Base-by-base conservation (phyloP, 2,888 invertebrate species). In the Sarcophaga subvicina region DNA sequence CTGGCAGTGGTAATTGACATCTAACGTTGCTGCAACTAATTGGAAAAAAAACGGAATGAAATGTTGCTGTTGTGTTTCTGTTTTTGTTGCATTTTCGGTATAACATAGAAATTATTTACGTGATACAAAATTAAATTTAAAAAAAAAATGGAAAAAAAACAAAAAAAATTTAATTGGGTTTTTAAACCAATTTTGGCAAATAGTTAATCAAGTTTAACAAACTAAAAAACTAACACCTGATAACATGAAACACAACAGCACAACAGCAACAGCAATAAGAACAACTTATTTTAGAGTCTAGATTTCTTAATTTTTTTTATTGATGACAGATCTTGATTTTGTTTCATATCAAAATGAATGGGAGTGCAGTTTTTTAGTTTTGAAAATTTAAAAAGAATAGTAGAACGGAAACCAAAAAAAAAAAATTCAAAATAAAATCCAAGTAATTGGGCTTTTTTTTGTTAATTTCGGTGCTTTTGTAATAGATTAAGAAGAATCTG, bases 81-180 rank as follows among this genome's bases (percentile, higher is more conserved):
- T 14, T 14, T 14, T 14, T 49, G 12, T 49, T 49, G 14, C 14
- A 49, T 14, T 14, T 54, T 14, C 54, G 12, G 54, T 17, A 54
- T 14, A 54, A 54, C 54, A 14, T 37, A 37, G 37, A 37, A 37
- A 37, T 37, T 37, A 37, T 66, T 49, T 54, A 20, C 73, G 49
- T 47, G 27, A 67, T 37, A 64, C 17, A 77, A 80, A 69, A 70
- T 37, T 69, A 73, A 70, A 77, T 75, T 49, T 22, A 78, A 25
- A 71, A 67, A 63, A 25, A 71, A 67, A 63, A 78, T n/a, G 14
- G 20, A 25, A 83, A 84, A 59, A 73, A 5, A 69, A n/a, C n/a
- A n/a, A 69, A 85, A 85, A 64, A 77, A 85, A 80, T 77, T 88
- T 14, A 88, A 88, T 88, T 88, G 85, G 83, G 83, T 72, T 87